Evolutionary conservation across 2,797 vertebrate genomes (phyloP).

Genomic region (Carduelis carduelis): DNA sequence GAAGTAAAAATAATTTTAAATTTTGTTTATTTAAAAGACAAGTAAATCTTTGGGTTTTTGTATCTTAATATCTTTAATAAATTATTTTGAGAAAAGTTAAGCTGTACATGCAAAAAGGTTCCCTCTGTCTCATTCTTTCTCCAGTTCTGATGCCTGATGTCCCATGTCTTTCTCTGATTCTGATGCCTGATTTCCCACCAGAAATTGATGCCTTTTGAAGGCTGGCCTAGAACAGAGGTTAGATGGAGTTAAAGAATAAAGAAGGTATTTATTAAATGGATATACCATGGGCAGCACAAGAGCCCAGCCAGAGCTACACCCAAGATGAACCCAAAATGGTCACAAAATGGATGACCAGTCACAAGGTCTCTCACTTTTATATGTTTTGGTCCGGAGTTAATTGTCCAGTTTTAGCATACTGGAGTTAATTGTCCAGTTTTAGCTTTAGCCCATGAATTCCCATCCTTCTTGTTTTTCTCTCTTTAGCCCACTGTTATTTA

Average conservation of each 20-base stretch:
- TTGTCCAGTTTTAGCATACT: neutral
- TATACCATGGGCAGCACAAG: neutral
- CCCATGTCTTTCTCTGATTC: neutral
- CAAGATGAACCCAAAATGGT: neutral
- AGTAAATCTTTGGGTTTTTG: neutral
- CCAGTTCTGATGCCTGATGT: neutral
- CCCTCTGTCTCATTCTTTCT: neutral
- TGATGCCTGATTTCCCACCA: neutral
- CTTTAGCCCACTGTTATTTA: neutral
- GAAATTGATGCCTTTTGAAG: neutral
- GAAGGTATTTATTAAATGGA: neutral
- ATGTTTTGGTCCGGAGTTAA: neutral
- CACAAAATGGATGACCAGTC: neutral
- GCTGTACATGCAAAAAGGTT: neutral
- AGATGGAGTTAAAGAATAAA: neutral
- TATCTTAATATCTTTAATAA: neutral
- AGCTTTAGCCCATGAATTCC: neutral
- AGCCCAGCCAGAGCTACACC: neutral
- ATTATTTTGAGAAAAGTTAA: neutral
- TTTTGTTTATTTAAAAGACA: neutral
- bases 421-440: neutral
- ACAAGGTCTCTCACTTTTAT: neutral
- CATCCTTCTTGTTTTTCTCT: neutral
- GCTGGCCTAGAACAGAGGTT: neutral
- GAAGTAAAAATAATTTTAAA: neutral